Evolutionary conservation across 2,888 invertebrate species (phyloP).

Genomic region (Apamea sordens): DNA sequence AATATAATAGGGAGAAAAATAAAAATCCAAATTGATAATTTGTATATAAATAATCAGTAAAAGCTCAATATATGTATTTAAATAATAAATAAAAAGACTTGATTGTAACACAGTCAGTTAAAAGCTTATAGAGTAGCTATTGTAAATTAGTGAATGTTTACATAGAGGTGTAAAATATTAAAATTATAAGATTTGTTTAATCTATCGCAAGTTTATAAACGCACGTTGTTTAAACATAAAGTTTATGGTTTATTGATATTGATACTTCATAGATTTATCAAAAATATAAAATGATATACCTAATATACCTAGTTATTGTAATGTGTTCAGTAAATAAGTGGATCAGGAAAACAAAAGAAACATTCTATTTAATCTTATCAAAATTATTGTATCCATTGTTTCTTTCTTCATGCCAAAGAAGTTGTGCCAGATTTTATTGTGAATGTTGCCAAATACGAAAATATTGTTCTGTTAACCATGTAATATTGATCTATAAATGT

Average conservation of each 20-base stretch:
- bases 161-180: constrained; percentile 70
- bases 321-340: constrained; percentile 86
- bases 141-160: constrained; percentile 83
- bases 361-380: constrained; percentile 40
- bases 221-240: constrained; percentile 76
- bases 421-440: constrained; percentile 64
- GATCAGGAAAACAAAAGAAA: constrained; percentile 48
- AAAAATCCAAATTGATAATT: constrained; percentile 75
- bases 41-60: constrained; percentile 86
- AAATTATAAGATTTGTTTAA: constrained; percentile 67
- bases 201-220: constrained; percentile 77
- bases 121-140: constrained; percentile 86
- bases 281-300: constrained; percentile 70
- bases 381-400: constrained; percentile 39
- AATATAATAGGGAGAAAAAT: constrained; percentile 79
- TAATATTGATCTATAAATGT: constrained; percentile 49
- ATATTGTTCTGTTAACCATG: constrained; percentile 55
- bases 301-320: constrained; percentile 73
- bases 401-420: constrained; percentile 54
- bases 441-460: constrained; percentile 63
- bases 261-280: constrained; percentile 77
- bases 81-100: constrained; percentile 87
- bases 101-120: constrained; percentile 82
- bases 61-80: constrained; percentile 87
- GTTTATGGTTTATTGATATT: constrained; percentile 74